These are phyloP conservation scores for Neoniphon sammara DNA, from an alignment of 2,797 vertebrate genomes.

Conservation along the genomic window DNA sequence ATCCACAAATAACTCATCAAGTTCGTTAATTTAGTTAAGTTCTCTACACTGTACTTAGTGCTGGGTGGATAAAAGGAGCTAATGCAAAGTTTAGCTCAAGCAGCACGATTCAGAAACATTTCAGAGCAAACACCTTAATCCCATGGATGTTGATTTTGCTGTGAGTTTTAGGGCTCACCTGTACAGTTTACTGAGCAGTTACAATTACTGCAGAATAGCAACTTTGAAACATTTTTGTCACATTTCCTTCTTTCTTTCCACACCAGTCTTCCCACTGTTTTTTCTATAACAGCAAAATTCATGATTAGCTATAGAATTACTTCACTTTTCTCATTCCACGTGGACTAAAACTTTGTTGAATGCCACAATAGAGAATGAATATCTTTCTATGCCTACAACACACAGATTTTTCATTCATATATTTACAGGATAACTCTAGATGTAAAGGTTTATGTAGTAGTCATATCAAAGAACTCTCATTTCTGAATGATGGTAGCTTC, in stretches of 20 bases:
- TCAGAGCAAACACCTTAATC: no score
- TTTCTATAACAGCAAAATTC: neutral
- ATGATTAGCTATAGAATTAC: neutral
- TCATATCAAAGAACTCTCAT: conserved; percentile 15
- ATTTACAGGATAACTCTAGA: neutral
- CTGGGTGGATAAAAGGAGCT: neutral
- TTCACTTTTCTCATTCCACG: neutral
- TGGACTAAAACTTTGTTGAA: neutral
- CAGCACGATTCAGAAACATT: neutral
- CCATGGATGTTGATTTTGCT: no score
- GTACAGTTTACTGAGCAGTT: neutral
- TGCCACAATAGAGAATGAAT: neutral
- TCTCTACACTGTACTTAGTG: neutral
- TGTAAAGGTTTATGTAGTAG: neutral
- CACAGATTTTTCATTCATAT: neutral
- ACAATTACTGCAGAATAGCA: neutral
- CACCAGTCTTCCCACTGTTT: no score
- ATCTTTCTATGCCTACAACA: neutral
- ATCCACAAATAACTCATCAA: no score
- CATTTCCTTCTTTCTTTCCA: neutral
- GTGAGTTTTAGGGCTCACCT: neutral
- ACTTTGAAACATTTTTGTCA: neutral
- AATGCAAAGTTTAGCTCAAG: neutral
- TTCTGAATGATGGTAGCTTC: conserved; percentile 24
- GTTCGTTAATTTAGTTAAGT: no score